Conservation (phyloP, 1,140 invertebrate genomes). For the Pseudomyrmex sp. region DNA sequence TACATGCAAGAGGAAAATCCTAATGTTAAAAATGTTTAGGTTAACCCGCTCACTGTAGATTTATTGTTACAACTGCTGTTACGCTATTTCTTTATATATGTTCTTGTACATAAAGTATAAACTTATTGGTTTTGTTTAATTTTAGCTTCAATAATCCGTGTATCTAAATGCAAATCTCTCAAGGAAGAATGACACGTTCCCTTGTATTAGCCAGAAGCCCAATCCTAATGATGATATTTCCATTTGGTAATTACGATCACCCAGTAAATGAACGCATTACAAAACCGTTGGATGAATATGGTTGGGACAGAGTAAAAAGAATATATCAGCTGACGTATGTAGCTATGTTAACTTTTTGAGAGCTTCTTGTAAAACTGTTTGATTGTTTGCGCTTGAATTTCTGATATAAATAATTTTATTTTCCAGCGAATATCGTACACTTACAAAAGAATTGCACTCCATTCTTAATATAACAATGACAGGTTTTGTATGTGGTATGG, state of each 20-base stretch:
- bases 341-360: not conserved
- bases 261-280: not conserved
- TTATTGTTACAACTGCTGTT: too few species aligned
- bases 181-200: slow-evolving; percentile 18
- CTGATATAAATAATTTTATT: slow-evolving; percentile 18
- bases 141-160: too few species aligned
- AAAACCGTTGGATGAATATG: slow-evolving; percentile 27
- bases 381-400: not conserved
- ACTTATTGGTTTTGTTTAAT: too few species aligned
- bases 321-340: slow-evolving; percentile 65
- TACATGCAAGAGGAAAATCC: too few species aligned
- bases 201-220: not conserved
- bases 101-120: too few species aligned
- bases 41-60: too few species aligned
- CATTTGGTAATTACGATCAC: not conserved
- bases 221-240: not conserved
- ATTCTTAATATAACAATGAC: slow-evolving; percentile 86
- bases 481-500: slow-evolving; percentile 86
- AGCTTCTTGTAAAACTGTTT: not conserved
- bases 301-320: slow-evolving; percentile 56
- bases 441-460: slow-evolving; percentile 87
- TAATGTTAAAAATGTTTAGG: too few species aligned
- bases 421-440: slow-evolving; percentile 87
- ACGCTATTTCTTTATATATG: too few species aligned
- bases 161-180: too few species aligned